Evolutionary conservation across 2,113 vertebrate species (phyloP), one percentile per base, ranked within the genome.

Genomic region (Pteropus alecto): DNA sequence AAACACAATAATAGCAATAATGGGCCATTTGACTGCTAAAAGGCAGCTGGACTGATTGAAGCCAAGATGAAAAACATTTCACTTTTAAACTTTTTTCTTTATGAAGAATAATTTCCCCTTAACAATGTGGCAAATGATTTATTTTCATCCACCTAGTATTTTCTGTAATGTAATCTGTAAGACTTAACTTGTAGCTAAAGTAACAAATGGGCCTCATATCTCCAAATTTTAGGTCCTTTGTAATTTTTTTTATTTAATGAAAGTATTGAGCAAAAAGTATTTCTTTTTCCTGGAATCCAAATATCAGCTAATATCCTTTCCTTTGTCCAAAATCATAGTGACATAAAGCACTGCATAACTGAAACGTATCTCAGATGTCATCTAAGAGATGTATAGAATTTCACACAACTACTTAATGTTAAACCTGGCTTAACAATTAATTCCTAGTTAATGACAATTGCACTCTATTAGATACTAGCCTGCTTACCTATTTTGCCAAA

Each of bases 41-140:
- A 97, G 93, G 90, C 96, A 98, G 93, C 95, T 98, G 96, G 90
- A 43, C 51, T 13, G 24, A 67, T 0, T 71, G 68, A 56, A 96
- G n/a, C 19, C 93, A 97, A 77, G 90, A 87, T n/a, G 89, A 74
- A 96, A 96, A 78, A 0, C 3, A 48, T 3, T 87, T 58, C 65
- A 6, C 96, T 81, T 73, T 87, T 76, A 77, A 54, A 87, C 24
- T 56, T 56, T 79, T 90, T 46, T 38, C 24, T 68, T 86, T 77
- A 70, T 19, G 41, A 60, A 70, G 12, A 87, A 28, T 28, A 43
- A 68, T 78, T 95, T 84, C 24, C 38, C 5, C 58, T 91, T 46
- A 82, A 46, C 74, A 51, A 43, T 48, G 26, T 51, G 33, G 51
- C 6, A 51, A 43, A 41, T 54, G 16, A 78, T 43, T 93, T 87